Evolutionary conservation across 2,888 invertebrate genomes (phyloP).

Genomic region (Arge pagana): DNA sequence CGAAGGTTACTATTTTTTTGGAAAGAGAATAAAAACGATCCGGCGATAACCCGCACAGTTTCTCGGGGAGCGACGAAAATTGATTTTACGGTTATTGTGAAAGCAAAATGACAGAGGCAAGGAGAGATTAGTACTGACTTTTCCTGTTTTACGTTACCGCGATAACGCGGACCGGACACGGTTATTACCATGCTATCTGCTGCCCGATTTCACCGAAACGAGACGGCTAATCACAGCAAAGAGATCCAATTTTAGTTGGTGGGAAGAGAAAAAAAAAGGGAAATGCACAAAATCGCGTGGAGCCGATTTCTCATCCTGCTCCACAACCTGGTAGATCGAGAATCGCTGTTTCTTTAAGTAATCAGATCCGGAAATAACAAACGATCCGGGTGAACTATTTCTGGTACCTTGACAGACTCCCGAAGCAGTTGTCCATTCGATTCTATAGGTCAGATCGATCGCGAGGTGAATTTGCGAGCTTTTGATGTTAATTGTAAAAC

Average conservation of each 20-base stretch:
- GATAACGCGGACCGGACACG: constrained; percentile 15
- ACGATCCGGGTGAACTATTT: background rate
- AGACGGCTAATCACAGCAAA: constrained; percentile 9
- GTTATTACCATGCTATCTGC: constrained; percentile 18
- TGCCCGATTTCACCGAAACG: background rate
- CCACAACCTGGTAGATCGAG: constrained; percentile 4
- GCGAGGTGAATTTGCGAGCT: too few relatives aligned
- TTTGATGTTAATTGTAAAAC: too few relatives aligned
- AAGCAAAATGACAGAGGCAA: background rate
- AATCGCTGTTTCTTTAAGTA: too few relatives aligned
- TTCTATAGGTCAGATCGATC: background rate
- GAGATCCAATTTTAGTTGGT: constrained; percentile 1
- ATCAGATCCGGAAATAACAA: too few relatives aligned
- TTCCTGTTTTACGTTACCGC: constrained; percentile 15
- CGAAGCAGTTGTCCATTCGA: background rate
- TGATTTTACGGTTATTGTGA: too few relatives aligned
- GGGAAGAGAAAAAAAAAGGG: background rate
- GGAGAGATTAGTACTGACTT: constrained; percentile 4
- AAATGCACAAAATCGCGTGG: background rate
- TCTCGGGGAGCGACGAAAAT: too few relatives aligned
- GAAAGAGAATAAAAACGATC: too few relatives aligned
- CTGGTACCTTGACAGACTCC: background rate
- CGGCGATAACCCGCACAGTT: too few relatives aligned
- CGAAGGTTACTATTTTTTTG: too few relatives aligned
- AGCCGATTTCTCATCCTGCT: constrained; percentile 12